Base-by-base conservation (phyloP, 2,113 vertebrate genomes). In the Andinoacara biseriatus region DNA sequence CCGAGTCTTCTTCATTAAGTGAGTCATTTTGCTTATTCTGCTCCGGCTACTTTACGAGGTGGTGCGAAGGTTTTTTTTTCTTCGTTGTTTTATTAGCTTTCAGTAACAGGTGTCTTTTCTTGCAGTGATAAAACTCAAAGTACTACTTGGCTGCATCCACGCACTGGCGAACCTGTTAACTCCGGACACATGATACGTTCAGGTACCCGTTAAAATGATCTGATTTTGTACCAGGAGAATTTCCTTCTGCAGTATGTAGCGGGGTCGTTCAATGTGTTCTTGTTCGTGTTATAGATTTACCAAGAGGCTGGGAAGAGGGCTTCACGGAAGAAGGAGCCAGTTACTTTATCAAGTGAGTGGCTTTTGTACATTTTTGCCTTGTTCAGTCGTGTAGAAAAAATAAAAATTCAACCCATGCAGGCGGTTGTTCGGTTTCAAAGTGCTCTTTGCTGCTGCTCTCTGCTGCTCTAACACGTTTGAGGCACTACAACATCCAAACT, bases 271-370 rank as follows among this genome's bases (percentile, higher is more conserved):
- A 88, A 0, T 69, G 57, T 87, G 76, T 20, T 76, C 56, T 74
- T 84, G 31, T 74, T 56, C 56, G 79, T 67, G 65, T 74, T 91
- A 29, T 90, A 99, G 98, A 99, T 95, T 95, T 99, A 88, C 98
- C 98, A 59, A 96, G 97, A 90, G 98, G 98, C 91, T 99, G 98
- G 97, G 98, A 99, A 95, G 98, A 99, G 88, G 98, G 97, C 1
- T 99, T 99, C 95, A 97, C 97, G 38, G 96, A 97, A 89, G 98
- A 99, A 89, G 98, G 98, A 88, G 98, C 97, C 93, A 99, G 98
- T 93, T 99, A 97, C 96, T 99, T 99, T 95, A 99, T 99, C 92
- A 97, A 99, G 98, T 99, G 94, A 98, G 98, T 97, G 87, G 3
- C 69, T 83, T 33, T 18, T 74, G 46, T 57, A 62, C 63, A 11